Conservation (phyloP, 2,888 invertebrate genomes). For the Synanthedon myopaeformis region DNA sequence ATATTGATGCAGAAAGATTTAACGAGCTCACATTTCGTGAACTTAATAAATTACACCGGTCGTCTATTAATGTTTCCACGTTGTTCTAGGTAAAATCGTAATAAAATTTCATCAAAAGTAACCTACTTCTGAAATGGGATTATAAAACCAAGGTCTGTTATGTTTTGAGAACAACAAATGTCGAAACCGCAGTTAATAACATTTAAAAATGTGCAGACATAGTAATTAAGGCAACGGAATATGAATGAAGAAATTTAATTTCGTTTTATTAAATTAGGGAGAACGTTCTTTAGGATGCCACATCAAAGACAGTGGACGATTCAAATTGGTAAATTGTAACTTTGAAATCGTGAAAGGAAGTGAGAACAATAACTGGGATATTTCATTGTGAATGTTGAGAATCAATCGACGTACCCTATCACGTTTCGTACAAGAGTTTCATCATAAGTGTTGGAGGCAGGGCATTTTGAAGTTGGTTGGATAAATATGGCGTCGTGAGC, state of each 20-base stretch:
- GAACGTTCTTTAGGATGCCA: too few species aligned
- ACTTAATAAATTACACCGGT: slow-evolving; percentile 40
- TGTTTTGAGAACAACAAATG: slow-evolving; percentile 1
- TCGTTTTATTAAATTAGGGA: too few species aligned
- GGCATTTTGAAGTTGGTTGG: slow-evolving; percentile 56
- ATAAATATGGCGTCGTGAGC: slow-evolving; percentile 67
- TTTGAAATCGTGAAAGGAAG: slow-evolving; percentile 4
- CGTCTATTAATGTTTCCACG: slow-evolving; percentile 12
- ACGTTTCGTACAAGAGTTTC: slow-evolving; percentile 49
- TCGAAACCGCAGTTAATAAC: slow-evolving; percentile 19
- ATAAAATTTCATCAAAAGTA: slow-evolving; percentile 47
- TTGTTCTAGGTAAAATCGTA: slow-evolving; percentile 19
- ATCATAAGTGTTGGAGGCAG: slow-evolving; percentile 29
- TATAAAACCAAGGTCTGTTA: slow-evolving; percentile 31
- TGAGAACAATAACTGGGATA: slow-evolving; percentile 6
- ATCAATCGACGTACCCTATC: slow-evolving; percentile 29
- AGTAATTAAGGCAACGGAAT: too few species aligned
- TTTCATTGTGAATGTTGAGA: slow-evolving; percentile 9
- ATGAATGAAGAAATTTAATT: too few species aligned
- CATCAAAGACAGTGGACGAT: background rate
- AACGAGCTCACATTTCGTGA: slow-evolving; percentile 28
- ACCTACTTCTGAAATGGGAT: slow-evolving; percentile 36
- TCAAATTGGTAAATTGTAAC: background rate
- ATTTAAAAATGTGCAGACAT: slow-evolving; percentile 15
- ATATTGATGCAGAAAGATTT: slow-evolving; percentile 13